Evolutionary conservation across 2,888 invertebrate genomes (phyloP), one percentile per base, ranked within the genome.

Genomic region (Parelbella ahira): DNA sequence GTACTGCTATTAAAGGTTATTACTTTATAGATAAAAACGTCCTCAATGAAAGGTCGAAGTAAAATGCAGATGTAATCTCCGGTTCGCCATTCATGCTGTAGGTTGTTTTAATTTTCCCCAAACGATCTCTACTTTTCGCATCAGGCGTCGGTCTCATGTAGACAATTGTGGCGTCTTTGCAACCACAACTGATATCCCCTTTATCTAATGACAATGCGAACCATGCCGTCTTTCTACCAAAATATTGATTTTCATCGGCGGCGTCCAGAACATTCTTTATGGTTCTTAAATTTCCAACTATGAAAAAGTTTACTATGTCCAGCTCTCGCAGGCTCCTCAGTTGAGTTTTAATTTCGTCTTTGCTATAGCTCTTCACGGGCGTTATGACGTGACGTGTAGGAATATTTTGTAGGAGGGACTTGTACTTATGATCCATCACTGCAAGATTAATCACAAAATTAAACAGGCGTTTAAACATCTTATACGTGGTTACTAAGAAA

Each of bases 381-480:
- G 93, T 92, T 48, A 97, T 97, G 1, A 97, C 93, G 73, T 97
- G 97, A 4, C 97, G 90, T 0, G 96, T 95, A 3, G 97, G 95
- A 41, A 97, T 93, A 68, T 97, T 97, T 74, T 96, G 93, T 20
- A 97, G 86, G 4, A 97, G 79, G 4, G 96, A 94, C 75, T 97
- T 96, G 77, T 96, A 97, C 75, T 97, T 97, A 83, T 97, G 96
- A 63, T 97, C 96, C 94, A 97, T 95, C 5, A 95, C 94, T 94
- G 81, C 47, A 73, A 58, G 47, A 49, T 33, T 33, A 41, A 7
- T 42, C 12, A 58, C 51, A 54, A 49, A 51, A 38, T 33, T 3
- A 15, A 23, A 18, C 15, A 38, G 7, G 15, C 11, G 18, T 24
- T 10, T 24, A 10, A 33, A 30, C 25, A 30, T 18, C 30, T 43